Evolutionary conservation across 2,113 vertebrate species (phyloP), one percentile per base, ranked within the genome.

Genomic region (Phasianus colchicus): DNA sequence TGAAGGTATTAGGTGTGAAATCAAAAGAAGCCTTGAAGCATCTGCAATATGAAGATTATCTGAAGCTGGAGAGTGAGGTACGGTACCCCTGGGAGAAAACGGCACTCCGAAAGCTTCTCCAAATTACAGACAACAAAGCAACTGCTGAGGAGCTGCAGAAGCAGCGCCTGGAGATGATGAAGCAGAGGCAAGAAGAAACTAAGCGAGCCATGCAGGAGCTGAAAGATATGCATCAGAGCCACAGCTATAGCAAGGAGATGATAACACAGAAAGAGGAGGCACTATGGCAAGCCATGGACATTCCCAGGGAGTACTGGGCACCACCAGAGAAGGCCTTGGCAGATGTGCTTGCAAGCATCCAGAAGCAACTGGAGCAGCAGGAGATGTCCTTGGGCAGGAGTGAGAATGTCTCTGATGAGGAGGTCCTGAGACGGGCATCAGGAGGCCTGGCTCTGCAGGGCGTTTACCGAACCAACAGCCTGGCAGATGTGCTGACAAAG

Each of bases 221-320:
- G 10, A 38, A 38, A 38, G 38, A 38, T 38, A 80, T 89, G 61
- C 15, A 32, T 14, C 52, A 67, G 4, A 86, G 89, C 89, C 13
- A 2, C 6, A 45, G 70, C 13, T 60, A 19, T 25, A 86, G 91
- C 13, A 72, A 91, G 70, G 90, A 92, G 0, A 7, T 2, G 13
- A 4, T 96, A 4, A 92, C 13, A 34, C 2, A 32, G 58, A 93
- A 87, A 73, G 92, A 93, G 60, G 89, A 90, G 77, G 87, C 92
- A 25, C 77, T 97, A 20, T 89, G 71, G 25, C 13, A 92, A 69
- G 74, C 40, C 34, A 55, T 95, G 75, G 90, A 95, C 11, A 95
- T 96, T 21, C 78, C 91, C 52, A 32, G 9, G 13, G 89, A 93
- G 20, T 67, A 40, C 61, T 82, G 79, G 93, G 19, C 17, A 36